phyloP scores from a whole-genome alignment of 2,888 invertebrate species.

The Theodoxus fluviatilis region DNA sequence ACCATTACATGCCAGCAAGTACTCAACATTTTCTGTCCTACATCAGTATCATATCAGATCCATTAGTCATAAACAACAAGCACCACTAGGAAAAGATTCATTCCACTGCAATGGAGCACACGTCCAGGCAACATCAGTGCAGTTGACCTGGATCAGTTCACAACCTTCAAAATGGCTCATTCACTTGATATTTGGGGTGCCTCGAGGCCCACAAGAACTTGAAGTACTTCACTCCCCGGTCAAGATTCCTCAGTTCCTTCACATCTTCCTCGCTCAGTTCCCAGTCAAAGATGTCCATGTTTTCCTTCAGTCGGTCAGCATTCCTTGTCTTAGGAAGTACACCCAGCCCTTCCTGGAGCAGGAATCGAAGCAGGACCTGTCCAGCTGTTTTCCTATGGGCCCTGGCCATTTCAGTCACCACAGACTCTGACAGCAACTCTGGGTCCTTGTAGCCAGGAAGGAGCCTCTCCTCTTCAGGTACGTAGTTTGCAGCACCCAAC shows the following conservation, averaged over 20 bases:
- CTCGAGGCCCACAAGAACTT: conserved; percentile 38
- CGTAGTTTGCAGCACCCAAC: conserved; percentile 40
- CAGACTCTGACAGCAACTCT: conserved; percentile 35
- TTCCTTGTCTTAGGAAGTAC: conserved; percentile 49
- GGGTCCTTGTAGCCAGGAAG: conserved; percentile 20
- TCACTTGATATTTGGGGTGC: conserved; percentile 43
- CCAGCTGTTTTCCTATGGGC: conserved; percentile 43
- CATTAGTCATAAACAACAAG: too few relatives aligned
- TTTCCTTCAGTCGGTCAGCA: conserved; percentile 43
- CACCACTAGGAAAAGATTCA: too few relatives aligned
- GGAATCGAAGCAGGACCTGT: conserved; percentile 48
- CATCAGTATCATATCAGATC: too few relatives aligned
- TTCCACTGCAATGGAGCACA: too few relatives aligned
- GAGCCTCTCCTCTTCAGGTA: conserved; percentile 26
- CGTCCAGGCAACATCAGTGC: too few relatives aligned
- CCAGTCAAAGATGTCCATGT: conserved; percentile 44
- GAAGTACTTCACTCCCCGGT: conserved; percentile 41
- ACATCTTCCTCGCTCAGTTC: conserved; percentile 38
- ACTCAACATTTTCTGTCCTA: too few relatives aligned
- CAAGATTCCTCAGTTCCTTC: conserved; percentile 33
- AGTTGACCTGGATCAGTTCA: too few relatives aligned
- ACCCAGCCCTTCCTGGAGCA: conserved; percentile 41
- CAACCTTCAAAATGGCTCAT: conserved; percentile 45
- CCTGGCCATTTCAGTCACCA: conserved; percentile 38
- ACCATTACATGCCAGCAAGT: too few relatives aligned